Base-by-base conservation (phyloP, 2,888 invertebrate genomes). In the Scaeva pyrastri region DNA sequence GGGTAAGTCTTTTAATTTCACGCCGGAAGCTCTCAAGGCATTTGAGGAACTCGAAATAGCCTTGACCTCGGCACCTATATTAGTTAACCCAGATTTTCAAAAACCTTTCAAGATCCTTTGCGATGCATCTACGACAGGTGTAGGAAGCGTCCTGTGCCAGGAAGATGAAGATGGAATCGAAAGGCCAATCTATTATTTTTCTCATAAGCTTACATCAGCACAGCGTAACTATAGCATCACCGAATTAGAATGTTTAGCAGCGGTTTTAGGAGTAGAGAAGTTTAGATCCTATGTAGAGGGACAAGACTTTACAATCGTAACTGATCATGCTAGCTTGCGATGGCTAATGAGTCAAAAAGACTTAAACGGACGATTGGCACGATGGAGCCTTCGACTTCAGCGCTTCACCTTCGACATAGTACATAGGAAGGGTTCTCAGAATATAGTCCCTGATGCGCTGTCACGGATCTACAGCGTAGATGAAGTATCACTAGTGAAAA, bases 271-370 rank as follows among this genome's bases (percentile, higher is more conserved):
- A 11, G 16, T 86, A 12, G 74, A 81, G 48, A 80, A 80, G 23
- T 86, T 86, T 60, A 62, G 80, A 16, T 50, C 75, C 2, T 79
- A 79, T 14, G 48, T 79, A 5, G 84, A 85, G n/a, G 66, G 72
- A 2, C 48, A 48, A 14, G 14, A 12, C 6, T 79, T 85, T 26
- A 60, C 56, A 21, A 39, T 75, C 11, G 21, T 84, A n/a, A 71
- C 78, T 16, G 71, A 52, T 26, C 71, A 71, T 36, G 21, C 21
- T 3, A 71, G 62, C 16, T 12, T 55, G 12, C 41, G 58, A 7
- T 31, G 31, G 31, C 31, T 31, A 8, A 31, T 31, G 6, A 39
- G 12, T 39, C 39, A 39, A 39, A 39, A 39, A 39, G 39, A 39
- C 12, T 12, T 39, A 39, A 39, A 12, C 2, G 11, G 39, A 10